Evolutionary conservation across 2,797 vertebrate genomes (phyloP).

Genomic region (Clarias laeviceps): DNA sequence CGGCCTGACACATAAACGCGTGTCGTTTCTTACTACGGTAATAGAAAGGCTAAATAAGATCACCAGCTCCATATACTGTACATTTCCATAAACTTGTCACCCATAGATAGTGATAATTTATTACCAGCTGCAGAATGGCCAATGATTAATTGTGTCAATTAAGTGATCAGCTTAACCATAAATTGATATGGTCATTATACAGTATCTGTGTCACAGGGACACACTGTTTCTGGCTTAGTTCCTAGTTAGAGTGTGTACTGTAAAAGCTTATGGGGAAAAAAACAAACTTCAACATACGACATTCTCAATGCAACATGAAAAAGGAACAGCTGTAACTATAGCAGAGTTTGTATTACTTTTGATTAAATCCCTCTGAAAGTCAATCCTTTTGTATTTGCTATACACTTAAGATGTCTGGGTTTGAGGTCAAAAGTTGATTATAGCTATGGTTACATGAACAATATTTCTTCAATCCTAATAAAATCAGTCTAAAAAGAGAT

Average conservation of each 20-base stretch:
- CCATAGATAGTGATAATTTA: not conserved
- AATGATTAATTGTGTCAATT: not conserved
- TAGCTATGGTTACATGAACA: no score
- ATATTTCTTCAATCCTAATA: no score
- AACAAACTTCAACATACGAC: not conserved
- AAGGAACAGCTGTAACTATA: not conserved
- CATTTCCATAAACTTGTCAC: constrained; percentile 8
- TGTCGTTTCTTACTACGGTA: not conserved
- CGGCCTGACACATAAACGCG: constrained; percentile 9
- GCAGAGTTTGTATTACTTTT: not conserved
- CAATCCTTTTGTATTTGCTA: not conserved
- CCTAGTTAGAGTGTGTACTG: not conserved
- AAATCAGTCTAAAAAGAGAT: no score
- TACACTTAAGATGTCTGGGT: not conserved
- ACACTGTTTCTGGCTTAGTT: not conserved
- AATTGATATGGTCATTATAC: not conserved
- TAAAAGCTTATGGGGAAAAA: not conserved
- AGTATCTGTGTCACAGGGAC: constrained; percentile 20
- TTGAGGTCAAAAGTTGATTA: not conserved
- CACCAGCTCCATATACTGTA: not conserved
- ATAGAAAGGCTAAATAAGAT: not conserved
- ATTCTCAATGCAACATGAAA: not conserved
- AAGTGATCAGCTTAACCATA: not conserved
- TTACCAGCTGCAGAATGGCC: not conserved
- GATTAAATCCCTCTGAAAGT: not conserved